Evolutionary conservation across 2,888 invertebrate species (phyloP), one percentile per base, ranked within the genome.

Genomic region (Ephialtes manifestator): DNA sequence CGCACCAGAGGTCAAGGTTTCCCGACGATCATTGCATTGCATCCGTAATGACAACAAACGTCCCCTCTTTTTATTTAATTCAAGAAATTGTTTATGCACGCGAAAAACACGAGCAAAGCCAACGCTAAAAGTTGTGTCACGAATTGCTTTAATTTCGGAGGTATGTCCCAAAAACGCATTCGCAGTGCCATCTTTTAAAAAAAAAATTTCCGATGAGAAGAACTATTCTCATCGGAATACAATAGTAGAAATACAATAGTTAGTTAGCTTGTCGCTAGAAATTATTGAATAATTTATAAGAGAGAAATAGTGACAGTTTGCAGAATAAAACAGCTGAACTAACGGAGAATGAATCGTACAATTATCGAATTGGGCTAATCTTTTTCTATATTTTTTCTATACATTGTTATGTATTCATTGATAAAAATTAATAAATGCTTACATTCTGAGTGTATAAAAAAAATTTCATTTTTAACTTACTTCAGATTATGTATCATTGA

Each of bases 1-100:
- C 72, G 67, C 75, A 70, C 80, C 60, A 79, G 72, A 72, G 83
- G 81, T 87, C 85, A 85, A 84, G 82, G 86, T 81, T 76, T 71
- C 78, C 11, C 46, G 55, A 28, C 83, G 70, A 55, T 75, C 60
- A 46, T 79, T 65, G 31, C 55, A 71, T 80, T 65, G 63, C 65
- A 72, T 80, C 71, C 31, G 80, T 76, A 72, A 84, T 35, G 75
- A 76, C 39, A 71, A 20, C 15, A 11, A 43, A 13, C n/a, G 18
- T 20, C 31, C 8, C 53, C 39, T 31, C 70, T 51, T 71, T 78
- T 58, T 55, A 55, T 80, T 35, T n/a, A 18, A 65, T 24, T 68
- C 51, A 24, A 58, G 58, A 83, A 68, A 70, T 76, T 60, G 4
- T 79, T 79, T 63, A 63, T 75, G 53, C 31, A 24, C 46, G 63